Percentiles rank a stretch among this genome's conserved stretches.
Evolutionary conservation across 2,113 vertebrate species (phyloP).

Genomic region (Takifugu flavidus): DNA sequence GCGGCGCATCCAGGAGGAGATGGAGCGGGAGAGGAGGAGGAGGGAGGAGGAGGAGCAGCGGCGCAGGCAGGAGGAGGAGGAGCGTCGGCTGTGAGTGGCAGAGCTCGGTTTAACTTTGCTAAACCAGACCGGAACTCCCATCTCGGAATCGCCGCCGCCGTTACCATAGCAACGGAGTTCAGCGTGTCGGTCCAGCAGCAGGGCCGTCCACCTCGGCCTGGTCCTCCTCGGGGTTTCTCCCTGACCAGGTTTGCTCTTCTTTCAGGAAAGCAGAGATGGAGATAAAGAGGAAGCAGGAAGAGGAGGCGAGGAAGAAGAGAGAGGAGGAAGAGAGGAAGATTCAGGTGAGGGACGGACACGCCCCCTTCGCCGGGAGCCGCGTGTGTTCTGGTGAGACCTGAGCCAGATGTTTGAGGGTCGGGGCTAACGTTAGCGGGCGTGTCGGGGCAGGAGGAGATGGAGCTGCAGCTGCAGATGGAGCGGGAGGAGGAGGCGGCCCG

Average conservation of each 20-base stretch:
- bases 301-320: slow-evolving; percentile 90
- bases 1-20: slow-evolving; percentile 89
- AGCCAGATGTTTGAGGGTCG: no score
- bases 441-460: slow-evolving; percentile 83
- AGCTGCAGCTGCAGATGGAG: slow-evolving; percentile 83
- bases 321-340: slow-evolving; percentile 88
- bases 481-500: slow-evolving; percentile 83
- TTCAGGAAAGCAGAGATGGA: slow-evolving; percentile 94
- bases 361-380: no score
- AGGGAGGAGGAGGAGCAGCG: slow-evolving; percentile 84
- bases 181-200: background rate
- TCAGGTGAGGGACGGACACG: slow-evolving; percentile 74
- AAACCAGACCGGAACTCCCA: no score
- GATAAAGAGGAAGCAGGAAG: slow-evolving; percentile 89
- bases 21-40: slow-evolving; percentile 87
- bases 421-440: background rate
- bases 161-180: background rate
- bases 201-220: no score
- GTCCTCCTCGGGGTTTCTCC: background rate
- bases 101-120: background rate
- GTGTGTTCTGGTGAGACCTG: slow-evolving; percentile 2
- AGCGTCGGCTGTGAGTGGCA: slow-evolving; percentile 82
- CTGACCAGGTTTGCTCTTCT: background rate
- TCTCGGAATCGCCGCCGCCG: background rate
- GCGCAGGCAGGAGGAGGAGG: slow-evolving; percentile 86